Evolutionary conservation across 2,113 vertebrate genomes (phyloP), one percentile per base, ranked within the genome.

Genomic region (Manacus vitellinus): DNA sequence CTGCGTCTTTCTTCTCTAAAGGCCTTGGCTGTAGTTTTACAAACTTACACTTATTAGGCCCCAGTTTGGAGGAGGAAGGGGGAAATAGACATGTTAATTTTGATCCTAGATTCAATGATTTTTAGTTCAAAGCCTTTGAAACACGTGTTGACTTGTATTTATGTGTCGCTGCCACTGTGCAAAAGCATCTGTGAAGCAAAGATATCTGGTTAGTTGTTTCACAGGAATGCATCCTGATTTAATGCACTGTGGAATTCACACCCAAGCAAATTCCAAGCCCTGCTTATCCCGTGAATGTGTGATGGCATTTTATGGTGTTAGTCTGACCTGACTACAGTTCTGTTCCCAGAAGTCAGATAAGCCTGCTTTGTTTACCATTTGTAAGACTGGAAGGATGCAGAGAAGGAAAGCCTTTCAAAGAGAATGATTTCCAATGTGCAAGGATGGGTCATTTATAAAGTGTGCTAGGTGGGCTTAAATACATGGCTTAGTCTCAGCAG

Each of bases 401-500:
- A 61, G 80, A 66, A 81, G 46, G 30, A 68, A 92, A 70, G 63
- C 30, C 31, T 61, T 75, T 73, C 37, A 27, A 63, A 89, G 52
- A 39, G 27, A 56, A 41, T 1, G 4, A 12, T 59, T 66, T 92
- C 51, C 18, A 9, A 7, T 6, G 4, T 0, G 0, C n/a, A 67
- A 78, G 52, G 35, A 85, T 28, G 52, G 12, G 18, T 66, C 4
- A 2, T 27, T 85, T 77, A 51, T 9, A 17, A 71, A 61, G 16
- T 22, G n/a, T 58, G 47, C 15, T 70, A 25, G 31, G 30, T 67
- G 33, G 39, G 43, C 11, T 82, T 88, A 77, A 91, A 39, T 63
- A 46, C 1, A 33, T 1, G 1, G 19, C 21, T 75, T 76, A n/a
- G n/a, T 39, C 39, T 62, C 31, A 62, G 28, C 13, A 52, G 28